A percentile compares a stretch with the other conserved stretches of the same genome.
Conservation (phyloP, 1,140 invertebrate species). For the Matsumurasca onukii region DNA sequence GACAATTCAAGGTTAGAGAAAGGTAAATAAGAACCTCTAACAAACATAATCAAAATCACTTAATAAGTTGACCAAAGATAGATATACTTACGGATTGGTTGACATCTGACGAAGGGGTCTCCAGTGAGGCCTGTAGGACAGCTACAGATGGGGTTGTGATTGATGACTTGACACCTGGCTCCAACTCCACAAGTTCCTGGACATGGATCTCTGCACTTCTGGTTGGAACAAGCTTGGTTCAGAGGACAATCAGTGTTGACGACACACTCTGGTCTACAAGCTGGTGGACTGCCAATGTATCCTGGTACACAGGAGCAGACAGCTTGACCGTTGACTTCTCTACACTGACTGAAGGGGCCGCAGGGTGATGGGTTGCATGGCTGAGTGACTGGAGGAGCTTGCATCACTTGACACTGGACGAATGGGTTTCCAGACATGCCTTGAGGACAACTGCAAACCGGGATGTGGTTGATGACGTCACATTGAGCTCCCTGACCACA, state of each 20-base stretch:
- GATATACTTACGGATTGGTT: conserved; percentile 49
- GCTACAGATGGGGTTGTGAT: conserved; percentile 65
- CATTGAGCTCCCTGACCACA: conserved; percentile 73
- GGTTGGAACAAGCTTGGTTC: conserved; percentile 70
- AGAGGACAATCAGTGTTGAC: conserved; percentile 70
- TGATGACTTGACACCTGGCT: conserved; percentile 66
- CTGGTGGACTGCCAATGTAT: conserved; percentile 69
- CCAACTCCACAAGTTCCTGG: conserved; percentile 71
- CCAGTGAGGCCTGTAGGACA: conserved; percentile 60
- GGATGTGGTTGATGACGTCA: conserved; percentile 75
- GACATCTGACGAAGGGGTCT: conserved; percentile 65
- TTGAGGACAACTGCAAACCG: conserved; percentile 68
- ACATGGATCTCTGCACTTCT: conserved; percentile 78
- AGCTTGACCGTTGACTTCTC: conserved; percentile 63
- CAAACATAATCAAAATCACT: too few species aligned
- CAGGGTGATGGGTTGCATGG: conserved; percentile 58
- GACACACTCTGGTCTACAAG: conserved; percentile 72
- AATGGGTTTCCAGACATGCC: conserved; percentile 75
- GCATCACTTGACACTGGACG: conserved; percentile 37
- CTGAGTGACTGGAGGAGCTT: conserved; percentile 40
- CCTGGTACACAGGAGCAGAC: conserved; percentile 68
- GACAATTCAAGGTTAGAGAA: too few species aligned
- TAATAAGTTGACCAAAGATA: too few species aligned
- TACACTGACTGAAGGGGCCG: conserved; percentile 71
- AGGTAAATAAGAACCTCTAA: too few species aligned